Conservation (phyloP, 2,888 invertebrate species). For the Xestobium rufovillosum region DNA sequence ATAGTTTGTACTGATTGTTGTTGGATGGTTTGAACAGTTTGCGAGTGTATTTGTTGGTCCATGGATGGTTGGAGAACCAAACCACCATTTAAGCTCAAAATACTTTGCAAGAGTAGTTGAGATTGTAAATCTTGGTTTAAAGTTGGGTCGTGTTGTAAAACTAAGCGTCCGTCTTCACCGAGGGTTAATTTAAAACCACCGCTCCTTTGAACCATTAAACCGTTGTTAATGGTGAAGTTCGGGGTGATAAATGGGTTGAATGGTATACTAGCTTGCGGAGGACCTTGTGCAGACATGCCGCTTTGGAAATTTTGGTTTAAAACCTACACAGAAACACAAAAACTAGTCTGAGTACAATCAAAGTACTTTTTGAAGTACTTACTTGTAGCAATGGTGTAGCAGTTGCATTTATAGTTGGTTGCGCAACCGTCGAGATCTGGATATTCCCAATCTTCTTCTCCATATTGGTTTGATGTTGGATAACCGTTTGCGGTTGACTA, state of each 20-base stretch:
- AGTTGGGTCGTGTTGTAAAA: slow-evolving; percentile 58
- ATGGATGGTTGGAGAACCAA: slow-evolving; percentile 40
- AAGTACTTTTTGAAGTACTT: slow-evolving; percentile 7
- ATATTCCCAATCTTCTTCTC: slow-evolving; percentile 39
- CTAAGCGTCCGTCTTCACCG: slow-evolving; percentile 59
- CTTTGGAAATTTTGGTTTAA: slow-evolving; percentile 41
- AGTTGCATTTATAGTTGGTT: slow-evolving; percentile 38
- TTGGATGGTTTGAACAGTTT: slow-evolving; percentile 43
- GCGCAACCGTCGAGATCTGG: slow-evolving; percentile 38
- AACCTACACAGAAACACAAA: slow-evolving; percentile 28
- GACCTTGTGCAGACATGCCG: slow-evolving; percentile 31
- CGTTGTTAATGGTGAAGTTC: slow-evolving; percentile 41
- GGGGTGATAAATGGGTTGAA: slow-evolving; percentile 39
- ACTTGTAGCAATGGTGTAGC: slow-evolving; percentile 39
- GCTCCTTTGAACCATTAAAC: slow-evolving; percentile 47
- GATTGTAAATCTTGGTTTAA: slow-evolving; percentile 48
- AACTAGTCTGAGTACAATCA: not conserved
- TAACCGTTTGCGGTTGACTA: slow-evolving; percentile 31
- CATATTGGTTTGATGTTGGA: slow-evolving; percentile 27
- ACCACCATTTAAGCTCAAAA: slow-evolving; percentile 40
- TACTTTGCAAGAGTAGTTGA: slow-evolving; percentile 41
- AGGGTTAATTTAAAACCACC: slow-evolving; percentile 59
- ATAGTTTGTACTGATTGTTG: slow-evolving; percentile 43
- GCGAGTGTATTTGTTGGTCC: slow-evolving; percentile 41
- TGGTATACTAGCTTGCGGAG: slow-evolving; percentile 31